Evolutionary conservation across 2,797 vertebrate genomes (phyloP).

Genomic region (Xyrichtys novacula): DNA sequence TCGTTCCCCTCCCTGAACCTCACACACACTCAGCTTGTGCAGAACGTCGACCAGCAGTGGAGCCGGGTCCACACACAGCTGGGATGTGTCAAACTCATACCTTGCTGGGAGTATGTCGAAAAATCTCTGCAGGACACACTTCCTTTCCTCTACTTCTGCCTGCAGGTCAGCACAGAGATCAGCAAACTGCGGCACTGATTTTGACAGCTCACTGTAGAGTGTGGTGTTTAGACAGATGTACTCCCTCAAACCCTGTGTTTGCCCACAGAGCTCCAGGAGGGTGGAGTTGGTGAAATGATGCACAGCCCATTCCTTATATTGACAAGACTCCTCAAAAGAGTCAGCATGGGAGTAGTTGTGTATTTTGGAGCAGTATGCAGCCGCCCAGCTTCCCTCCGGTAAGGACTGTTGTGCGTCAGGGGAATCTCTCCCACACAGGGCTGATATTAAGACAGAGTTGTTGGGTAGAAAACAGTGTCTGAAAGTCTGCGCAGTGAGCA

Average conservation of each 20-base stretch:
- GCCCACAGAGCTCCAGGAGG: constrained; percentile 79
- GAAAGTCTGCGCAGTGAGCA: constrained; percentile 85
- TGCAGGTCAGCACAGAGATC: constrained; percentile 80
- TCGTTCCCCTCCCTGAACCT: constrained; percentile 82
- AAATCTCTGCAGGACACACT: constrained; percentile 89
- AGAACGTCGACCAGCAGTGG: constrained; percentile 86
- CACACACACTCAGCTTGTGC: constrained; percentile 86
- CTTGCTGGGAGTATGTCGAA: constrained; percentile 87
- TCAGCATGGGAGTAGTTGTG: constrained; percentile 68
- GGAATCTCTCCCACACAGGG: constrained; percentile 79
- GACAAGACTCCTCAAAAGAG: constrained; percentile 72
- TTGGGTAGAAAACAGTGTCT: constrained; percentile 91
- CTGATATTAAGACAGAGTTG: constrained; percentile 79
- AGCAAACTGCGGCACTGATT: constrained; percentile 72
- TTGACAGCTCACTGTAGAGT: constrained; percentile 79
- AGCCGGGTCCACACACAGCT: constrained; percentile 86
- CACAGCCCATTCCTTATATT: constrained; percentile 79
- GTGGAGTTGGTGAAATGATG: constrained; percentile 79
- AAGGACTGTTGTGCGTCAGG: constrained; percentile 62
- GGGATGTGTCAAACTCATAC: constrained; percentile 84
- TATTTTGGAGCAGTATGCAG: constrained; percentile 78
- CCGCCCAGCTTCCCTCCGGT: constrained; percentile 83
- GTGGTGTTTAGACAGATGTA: constrained; percentile 86
- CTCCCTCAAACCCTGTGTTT: constrained; percentile 81
- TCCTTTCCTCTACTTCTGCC: constrained; percentile 72